Evolutionary conservation across 2,113 vertebrate genomes (phyloP).

Genomic region (Ellobius talpinus): DNA sequence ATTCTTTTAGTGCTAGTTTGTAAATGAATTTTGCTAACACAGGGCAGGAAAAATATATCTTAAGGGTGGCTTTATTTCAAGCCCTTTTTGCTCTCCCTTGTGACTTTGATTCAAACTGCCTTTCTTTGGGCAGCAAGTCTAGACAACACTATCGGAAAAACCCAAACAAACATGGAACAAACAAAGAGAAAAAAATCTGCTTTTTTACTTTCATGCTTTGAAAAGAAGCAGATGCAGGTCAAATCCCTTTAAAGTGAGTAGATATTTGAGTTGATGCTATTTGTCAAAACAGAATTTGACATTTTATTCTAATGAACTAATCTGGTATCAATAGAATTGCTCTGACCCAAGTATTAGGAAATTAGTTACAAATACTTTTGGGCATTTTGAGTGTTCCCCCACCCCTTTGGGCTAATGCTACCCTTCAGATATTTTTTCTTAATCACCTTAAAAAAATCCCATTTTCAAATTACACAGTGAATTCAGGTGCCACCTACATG

Average conservation of each 20-base stretch:
- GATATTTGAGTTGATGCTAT: slow-evolving; percentile 58
- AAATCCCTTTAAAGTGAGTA: slow-evolving; percentile 55
- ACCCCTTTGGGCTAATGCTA: background rate
- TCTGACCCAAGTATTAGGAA: slow-evolving; percentile 25
- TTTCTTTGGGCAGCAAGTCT: slow-evolving; percentile 46
- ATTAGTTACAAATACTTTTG: slow-evolving; percentile 60
- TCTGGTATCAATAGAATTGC: slow-evolving; percentile 57
- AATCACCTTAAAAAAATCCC: slow-evolving; percentile 64
- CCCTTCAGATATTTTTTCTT: slow-evolving; percentile 65
- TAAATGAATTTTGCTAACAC: slow-evolving; percentile 66
- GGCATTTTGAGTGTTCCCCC: background rate
- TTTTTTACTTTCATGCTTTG: slow-evolving; percentile 53
- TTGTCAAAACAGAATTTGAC: slow-evolving; percentile 64
- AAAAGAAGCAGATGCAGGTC: slow-evolving; percentile 43
- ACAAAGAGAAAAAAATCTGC: background rate
- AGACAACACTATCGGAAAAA: slow-evolving; percentile 35
- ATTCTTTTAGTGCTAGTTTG: slow-evolving; percentile 60
- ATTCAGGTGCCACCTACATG: slow-evolving; percentile 54
- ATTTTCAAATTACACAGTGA: slow-evolving; percentile 70
- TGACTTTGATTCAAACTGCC: slow-evolving; percentile 38
- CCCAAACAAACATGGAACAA: slow-evolving; percentile 1
- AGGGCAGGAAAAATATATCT: slow-evolving; percentile 30
- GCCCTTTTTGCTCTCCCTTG: too few species aligned
- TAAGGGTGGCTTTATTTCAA: slow-evolving; percentile 63
- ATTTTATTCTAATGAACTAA: slow-evolving; percentile 56